phyloP scores from a whole-genome alignment of 2,888 invertebrate species.

The Andricus quercusramuli region DNA sequence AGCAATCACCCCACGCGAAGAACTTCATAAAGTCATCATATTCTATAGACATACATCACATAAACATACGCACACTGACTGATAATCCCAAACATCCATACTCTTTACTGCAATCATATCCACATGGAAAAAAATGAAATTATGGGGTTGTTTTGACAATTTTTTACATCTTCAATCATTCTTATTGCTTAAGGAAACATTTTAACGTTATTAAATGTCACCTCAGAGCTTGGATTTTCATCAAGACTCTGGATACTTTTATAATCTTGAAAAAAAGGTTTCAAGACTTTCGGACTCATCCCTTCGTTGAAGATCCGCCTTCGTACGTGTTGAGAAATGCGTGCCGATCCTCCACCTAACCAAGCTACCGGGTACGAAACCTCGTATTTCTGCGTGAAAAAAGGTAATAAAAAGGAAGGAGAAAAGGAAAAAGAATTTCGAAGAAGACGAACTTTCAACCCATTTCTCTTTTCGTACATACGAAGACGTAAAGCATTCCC shows the following conservation, averaged over 20 bases:
- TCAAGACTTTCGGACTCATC: not conserved
- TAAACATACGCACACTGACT: too few species aligned
- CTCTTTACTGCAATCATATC: too few species aligned
- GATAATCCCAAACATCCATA: too few species aligned
- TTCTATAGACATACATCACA: too few species aligned
- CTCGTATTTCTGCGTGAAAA: conserved; percentile 48
- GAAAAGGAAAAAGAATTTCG: conserved; percentile 53
- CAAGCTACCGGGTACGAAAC: conserved; percentile 42
- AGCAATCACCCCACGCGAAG: too few species aligned
- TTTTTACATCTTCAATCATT: too few species aligned
- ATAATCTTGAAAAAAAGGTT: conserved; percentile 7
- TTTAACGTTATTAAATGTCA: not conserved
- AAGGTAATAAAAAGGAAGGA: conserved; percentile 55
- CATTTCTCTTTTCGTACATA: conserved; percentile 7
- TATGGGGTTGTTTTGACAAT: too few species aligned
- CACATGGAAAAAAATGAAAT: too few species aligned
- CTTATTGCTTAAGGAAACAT: not conserved
- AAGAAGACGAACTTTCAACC: conserved; percentile 60
- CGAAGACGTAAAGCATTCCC: not conserved
- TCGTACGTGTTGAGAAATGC: conserved; percentile 51
- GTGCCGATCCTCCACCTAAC: conserved; percentile 47
- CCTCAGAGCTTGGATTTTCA: conserved; percentile 2
- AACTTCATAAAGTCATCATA: too few species aligned
- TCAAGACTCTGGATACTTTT: conserved; percentile 43
- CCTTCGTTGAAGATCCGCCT: conserved; percentile 42